phyloP scores from a whole-genome alignment of 2,113 vertebrate species.

The Chaetura pelagica region DNA sequence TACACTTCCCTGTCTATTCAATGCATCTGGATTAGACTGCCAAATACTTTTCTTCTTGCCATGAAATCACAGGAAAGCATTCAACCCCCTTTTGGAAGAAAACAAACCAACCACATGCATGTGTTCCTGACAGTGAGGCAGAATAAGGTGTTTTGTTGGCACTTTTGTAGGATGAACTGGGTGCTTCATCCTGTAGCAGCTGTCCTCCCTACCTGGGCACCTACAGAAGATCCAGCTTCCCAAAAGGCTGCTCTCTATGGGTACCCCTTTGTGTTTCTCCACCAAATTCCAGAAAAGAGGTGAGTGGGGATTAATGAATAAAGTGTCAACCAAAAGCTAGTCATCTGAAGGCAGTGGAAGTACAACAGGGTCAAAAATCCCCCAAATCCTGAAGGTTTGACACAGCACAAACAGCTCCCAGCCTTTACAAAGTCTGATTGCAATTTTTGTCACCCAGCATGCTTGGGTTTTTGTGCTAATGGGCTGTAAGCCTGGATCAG shows the following conservation, averaged over 20 bases:
- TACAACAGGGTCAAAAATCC: rapidly evolving
- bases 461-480: neutral
- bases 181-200: neutral
- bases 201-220: neutral
- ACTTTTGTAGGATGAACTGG: neutral
- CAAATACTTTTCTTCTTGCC: neutral
- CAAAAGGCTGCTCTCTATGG: neutral
- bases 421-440: neutral
- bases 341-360: neutral
- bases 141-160: neutral
- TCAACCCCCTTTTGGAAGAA: neutral
- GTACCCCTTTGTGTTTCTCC: neutral
- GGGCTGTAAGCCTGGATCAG: neutral
- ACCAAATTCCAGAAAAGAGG: neutral
- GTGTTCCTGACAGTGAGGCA: neutral
- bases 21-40: neutral
- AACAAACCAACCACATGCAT: neutral
- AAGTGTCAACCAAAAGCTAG: neutral
- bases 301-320: neutral
- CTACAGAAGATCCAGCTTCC: neutral
- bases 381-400: neutral
- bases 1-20: neutral
- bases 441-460: neutral
- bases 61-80: neutral
- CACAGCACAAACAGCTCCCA: neutral